These are phyloP conservation scores for Drosophila biarmipes DNA, from an alignment of 1,140 invertebrate genomes.

Conservation along the genomic window DNA sequence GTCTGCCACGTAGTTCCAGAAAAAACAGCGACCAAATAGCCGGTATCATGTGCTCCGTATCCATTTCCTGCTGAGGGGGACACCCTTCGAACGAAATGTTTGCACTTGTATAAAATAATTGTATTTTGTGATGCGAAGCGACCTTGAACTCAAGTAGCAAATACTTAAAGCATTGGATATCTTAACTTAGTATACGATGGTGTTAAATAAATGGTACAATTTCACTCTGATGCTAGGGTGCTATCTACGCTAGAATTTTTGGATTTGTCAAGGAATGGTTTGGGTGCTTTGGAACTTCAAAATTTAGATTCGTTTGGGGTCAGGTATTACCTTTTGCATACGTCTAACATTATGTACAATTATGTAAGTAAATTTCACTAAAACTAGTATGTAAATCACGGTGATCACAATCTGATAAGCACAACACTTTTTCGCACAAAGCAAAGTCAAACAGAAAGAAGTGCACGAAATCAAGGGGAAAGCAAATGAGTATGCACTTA, in stretches of 20 bases:
- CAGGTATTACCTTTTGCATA: slow-evolving; percentile 12
- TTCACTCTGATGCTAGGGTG: slow-evolving; percentile 18
- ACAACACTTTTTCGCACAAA: slow-evolving; percentile 39
- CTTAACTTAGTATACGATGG: slow-evolving; percentile 14
- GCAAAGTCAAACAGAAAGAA: slow-evolving; percentile 14
- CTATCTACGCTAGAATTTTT: slow-evolving; percentile 16
- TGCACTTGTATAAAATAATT: slow-evolving; percentile 30
- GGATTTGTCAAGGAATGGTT: neutral
- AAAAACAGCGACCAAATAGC: slow-evolving; percentile 12
- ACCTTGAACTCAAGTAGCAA: slow-evolving; percentile 25
- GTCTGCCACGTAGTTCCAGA: slow-evolving; percentile 15
- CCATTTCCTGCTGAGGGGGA: slow-evolving; percentile 36
- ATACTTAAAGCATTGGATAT: slow-evolving; percentile 43
- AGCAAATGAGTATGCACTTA: slow-evolving; percentile 15
- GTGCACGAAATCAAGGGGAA: slow-evolving; percentile 20
- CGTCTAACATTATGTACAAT: slow-evolving; percentile 61
- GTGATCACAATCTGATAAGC: slow-evolving; percentile 68
- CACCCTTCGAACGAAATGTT: slow-evolving; percentile 1
- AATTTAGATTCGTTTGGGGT: slow-evolving; percentile 2
- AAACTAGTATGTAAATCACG: slow-evolving; percentile 41
- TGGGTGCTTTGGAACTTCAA: slow-evolving; percentile 1
- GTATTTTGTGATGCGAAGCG: slow-evolving; percentile 38
- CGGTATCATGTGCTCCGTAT: slow-evolving; percentile 25
- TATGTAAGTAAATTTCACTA: slow-evolving; percentile 40
- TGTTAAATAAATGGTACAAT: slow-evolving; percentile 5